These are phyloP conservation scores for Nansenia antarctica DNA, from an alignment of 2,113 vertebrate species.

Conservation along the genomic window DNA sequence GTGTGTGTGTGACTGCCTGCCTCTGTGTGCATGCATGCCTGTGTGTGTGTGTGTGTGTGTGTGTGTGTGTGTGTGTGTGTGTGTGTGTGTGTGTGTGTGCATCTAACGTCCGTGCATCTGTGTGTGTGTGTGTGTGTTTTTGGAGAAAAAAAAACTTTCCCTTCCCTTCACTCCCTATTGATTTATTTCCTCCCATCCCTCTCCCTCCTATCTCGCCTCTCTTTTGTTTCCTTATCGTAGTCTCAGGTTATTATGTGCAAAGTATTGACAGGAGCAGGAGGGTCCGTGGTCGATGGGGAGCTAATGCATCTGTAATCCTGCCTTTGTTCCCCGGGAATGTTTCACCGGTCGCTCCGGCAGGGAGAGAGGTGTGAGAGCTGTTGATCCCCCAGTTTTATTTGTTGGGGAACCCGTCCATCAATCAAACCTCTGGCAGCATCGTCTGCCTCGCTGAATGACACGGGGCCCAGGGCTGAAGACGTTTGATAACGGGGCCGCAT, in stretches of 20 bases:
- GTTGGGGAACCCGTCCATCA: slow-evolving; percentile 98
- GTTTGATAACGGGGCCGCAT: slow-evolving; percentile 97
- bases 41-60: no score
- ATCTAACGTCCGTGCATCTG: no score
- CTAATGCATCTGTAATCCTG: slow-evolving; percentile 99
- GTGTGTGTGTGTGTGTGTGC: no score
- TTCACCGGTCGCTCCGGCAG: slow-evolving; percentile 87
- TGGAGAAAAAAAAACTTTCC: slow-evolving; percentile 52
- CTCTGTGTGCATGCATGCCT: no score
- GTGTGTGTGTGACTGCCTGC: no score
- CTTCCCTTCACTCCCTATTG: slow-evolving; percentile 85
- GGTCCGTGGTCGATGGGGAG: slow-evolving; percentile 88
- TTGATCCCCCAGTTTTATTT: slow-evolving; percentile 96
- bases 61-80: no score
- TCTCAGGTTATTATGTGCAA: slow-evolving; percentile 97
- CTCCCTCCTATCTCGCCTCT: slow-evolving; percentile 66
- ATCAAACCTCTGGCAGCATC: slow-evolving; percentile 84
- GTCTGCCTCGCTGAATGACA: slow-evolving; percentile 92
- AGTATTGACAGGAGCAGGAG: slow-evolving; percentile 97
- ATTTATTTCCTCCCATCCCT: slow-evolving; percentile 90
- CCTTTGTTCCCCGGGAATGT: slow-evolving; percentile 97
- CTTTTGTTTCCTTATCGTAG: slow-evolving; percentile 99
- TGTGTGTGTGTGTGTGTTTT: no score
- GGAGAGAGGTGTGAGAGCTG: slow-evolving; percentile 87
- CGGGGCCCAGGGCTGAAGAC: slow-evolving; percentile 96